Evolutionary conservation across 37 sponge, comb jelly and placozoan species (phyloP).

Genomic region (Cladorhizidae sp.): DNA sequence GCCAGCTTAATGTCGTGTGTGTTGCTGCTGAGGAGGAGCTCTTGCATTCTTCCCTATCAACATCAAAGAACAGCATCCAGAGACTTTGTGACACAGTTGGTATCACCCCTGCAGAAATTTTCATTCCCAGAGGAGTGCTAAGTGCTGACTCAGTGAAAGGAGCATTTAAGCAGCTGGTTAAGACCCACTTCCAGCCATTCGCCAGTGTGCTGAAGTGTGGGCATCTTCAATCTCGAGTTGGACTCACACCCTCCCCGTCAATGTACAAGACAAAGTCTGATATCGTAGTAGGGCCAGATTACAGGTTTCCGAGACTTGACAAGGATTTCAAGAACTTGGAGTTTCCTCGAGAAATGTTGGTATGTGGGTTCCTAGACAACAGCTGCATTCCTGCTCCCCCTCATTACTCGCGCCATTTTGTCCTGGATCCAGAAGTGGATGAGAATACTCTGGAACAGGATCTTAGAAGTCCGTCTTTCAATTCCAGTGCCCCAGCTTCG

Average conservation of each 20-base stretch:
- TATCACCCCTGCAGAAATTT: slow-evolving; percentile 20
- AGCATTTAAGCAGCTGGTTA: slow-evolving; percentile 50
- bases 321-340: slow-evolving; percentile 7
- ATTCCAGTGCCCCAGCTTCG: background rate
- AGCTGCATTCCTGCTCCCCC: slow-evolving; percentile 57
- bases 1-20: slow-evolving; percentile 71
- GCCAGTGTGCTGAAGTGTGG: slow-evolving; percentile 68
- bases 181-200: slow-evolving; percentile 58
- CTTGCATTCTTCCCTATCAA: background rate
- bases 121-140: slow-evolving; percentile 40
- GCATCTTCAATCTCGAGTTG: slow-evolving; percentile 58
- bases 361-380: slow-evolving; percentile 86
- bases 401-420: slow-evolving; percentile 67
- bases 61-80: slow-evolving; percentile 5
- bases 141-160: slow-evolving; percentile 31
- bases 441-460: background rate
- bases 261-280: slow-evolving; percentile 35
- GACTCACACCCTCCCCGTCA: slow-evolving; percentile 71
- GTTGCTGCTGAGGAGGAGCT: slow-evolving; percentile 67
- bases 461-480: background rate
- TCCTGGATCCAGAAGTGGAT: slow-evolving; percentile 55
- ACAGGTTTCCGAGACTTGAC: slow-evolving; percentile 32
- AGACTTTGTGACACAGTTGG: slow-evolving; percentile 41
- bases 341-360: slow-evolving; percentile 58
- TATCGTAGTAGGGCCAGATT: slow-evolving; percentile 10